phyloP scores from a whole-genome alignment of 1,140 invertebrate genomes.

The Eurosta solidaginis region DNA sequence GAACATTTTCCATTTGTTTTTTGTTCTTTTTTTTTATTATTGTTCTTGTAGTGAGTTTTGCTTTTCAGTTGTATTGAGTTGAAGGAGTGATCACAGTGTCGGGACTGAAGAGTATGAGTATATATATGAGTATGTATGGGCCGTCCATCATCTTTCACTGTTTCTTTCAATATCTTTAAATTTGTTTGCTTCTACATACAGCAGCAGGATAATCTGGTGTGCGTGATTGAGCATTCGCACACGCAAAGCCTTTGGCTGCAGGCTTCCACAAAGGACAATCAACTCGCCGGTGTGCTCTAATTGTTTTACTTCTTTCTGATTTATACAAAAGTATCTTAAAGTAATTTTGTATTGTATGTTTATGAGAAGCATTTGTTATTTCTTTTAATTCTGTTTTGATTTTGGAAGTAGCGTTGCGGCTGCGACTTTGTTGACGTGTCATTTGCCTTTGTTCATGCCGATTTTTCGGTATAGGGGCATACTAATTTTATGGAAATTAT shows the following conservation, averaged over 20 bases:
- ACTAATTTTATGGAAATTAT: constrained; percentile 18
- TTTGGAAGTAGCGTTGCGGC: background rate
- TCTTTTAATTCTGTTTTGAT: background rate
- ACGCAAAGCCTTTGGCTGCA: constrained; percentile 22
- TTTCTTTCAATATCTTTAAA: background rate
- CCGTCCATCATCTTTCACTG: background rate
- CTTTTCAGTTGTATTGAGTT: background rate
- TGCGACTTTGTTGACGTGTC: background rate
- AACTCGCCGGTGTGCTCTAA: constrained; percentile 15
- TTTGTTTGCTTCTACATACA: too few species aligned
- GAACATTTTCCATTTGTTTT: background rate
- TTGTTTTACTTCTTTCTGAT: background rate
- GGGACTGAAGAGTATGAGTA: background rate
- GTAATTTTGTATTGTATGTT: background rate
- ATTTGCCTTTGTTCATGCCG: constrained; percentile 12
- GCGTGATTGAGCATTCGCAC: background rate
- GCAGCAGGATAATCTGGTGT: constrained; percentile 26
- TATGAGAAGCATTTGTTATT: background rate
- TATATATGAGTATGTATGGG: background rate
- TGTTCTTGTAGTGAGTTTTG: background rate
- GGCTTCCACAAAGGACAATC: constrained; percentile 11
- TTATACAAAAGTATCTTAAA: background rate
- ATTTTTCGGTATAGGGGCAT: constrained; percentile 2
- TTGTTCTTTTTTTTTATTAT: background rate
- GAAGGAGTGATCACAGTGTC: background rate